phyloP scores from a whole-genome alignment of 2,113 vertebrate genomes.

The Ptilorrhoa leucosticta region DNA sequence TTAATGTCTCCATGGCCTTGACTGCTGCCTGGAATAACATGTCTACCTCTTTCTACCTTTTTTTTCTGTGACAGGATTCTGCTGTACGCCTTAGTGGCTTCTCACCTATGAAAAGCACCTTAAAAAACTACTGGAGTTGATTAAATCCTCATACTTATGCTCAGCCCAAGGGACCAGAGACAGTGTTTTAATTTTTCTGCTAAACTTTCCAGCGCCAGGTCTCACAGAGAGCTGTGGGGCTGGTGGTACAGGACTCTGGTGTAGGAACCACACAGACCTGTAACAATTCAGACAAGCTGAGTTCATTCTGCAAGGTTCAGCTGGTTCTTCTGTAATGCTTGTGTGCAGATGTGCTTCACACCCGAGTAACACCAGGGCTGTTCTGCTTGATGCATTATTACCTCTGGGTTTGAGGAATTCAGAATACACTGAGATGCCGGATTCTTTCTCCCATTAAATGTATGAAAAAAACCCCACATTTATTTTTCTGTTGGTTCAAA shows the following conservation, averaged over 20 bases:
- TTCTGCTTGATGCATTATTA: fast-evolving
- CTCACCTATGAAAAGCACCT: background rate
- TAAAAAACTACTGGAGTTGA: background rate
- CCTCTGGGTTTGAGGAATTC: background rate
- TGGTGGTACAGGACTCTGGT: no score
- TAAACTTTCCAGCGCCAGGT: fast-evolving
- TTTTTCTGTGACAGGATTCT: background rate
- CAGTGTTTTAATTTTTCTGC: background rate
- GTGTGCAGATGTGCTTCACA: background rate
- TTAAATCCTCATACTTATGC: background rate
- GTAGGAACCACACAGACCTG: fast-evolving
- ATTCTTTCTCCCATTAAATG: background rate
- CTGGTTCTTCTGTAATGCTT: background rate
- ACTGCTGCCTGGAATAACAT: background rate
- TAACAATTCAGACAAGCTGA: background rate
- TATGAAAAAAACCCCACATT: fast-evolving
- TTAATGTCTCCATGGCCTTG: background rate
- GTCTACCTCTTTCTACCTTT: background rate
- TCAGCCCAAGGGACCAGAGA: background rate
- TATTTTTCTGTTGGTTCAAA: background rate
- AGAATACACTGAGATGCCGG: background rate
- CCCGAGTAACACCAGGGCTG: background rate
- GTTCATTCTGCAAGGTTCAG: background rate
- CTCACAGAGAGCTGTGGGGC: fast-evolving
- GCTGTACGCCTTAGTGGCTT: background rate